Evolutionary conservation across 2,113 vertebrate species (phyloP).

Genomic region (Periophthalmus modestus): DNA sequence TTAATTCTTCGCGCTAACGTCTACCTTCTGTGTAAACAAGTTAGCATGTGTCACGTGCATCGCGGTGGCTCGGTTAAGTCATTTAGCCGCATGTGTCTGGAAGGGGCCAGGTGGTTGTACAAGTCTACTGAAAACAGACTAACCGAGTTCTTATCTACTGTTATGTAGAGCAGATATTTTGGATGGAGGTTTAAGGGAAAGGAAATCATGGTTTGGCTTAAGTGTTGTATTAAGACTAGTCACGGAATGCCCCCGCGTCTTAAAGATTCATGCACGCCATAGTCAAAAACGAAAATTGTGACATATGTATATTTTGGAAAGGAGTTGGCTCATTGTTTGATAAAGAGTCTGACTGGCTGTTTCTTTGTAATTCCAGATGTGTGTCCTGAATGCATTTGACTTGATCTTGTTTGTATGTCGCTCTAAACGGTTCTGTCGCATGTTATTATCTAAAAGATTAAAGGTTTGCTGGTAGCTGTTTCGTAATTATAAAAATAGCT

Average conservation of each 20-base stretch:
- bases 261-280: conserved; percentile 28
- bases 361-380: too few relatives aligned
- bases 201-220: conserved; percentile 1
- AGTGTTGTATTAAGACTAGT: conserved; percentile 32
- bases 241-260: conserved; percentile 24
- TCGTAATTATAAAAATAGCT: neutral
- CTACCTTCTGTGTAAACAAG: conserved; percentile 72
- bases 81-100: conserved; percentile 5
- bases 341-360: too few relatives aligned
- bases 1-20: conserved; percentile 72
- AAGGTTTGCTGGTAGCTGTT: neutral
- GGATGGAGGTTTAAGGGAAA: conserved; percentile 13
- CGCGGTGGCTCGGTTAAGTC: neutral
- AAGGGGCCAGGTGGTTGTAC: conserved; percentile 4
- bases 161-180: conserved; percentile 5
- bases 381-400: too few relatives aligned
- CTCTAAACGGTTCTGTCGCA: too few relatives aligned
- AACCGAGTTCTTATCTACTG: conserved; percentile 12
- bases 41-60: conserved; percentile 31
- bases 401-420: too few relatives aligned
- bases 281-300: neutral
- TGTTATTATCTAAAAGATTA: neutral
- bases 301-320: too few relatives aligned
- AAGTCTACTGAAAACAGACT: conserved; percentile 7
- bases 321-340: too few relatives aligned